A percentile compares a stretch with the other conserved stretches of the same genome.
phyloP scores from a whole-genome alignment of 1,140 invertebrate genomes.

The Panulirus ornatus region DNA sequence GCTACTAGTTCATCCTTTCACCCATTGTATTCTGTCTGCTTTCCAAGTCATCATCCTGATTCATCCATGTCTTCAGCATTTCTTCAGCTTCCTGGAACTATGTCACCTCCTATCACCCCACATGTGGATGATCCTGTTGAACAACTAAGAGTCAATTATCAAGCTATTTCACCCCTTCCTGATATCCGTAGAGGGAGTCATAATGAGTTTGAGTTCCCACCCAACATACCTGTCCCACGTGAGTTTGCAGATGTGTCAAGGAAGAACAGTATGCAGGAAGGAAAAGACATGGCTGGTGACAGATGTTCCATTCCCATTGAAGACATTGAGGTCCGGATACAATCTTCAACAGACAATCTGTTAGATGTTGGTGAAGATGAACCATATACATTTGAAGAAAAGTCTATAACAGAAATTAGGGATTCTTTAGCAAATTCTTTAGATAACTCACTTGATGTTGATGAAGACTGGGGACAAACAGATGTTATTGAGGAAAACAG shows the following conservation, averaged over 20 bases:
- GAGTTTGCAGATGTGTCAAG: slow-evolving; percentile 84
- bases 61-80: slow-evolving; percentile 14
- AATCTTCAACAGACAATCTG: slow-evolving; percentile 73
- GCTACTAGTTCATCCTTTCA: slow-evolving; percentile 24
- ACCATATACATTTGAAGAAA: slow-evolving; percentile 73
- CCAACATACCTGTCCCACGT: slow-evolving; percentile 84
- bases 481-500: slow-evolving; percentile 39
- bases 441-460: slow-evolving; percentile 71
- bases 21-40: not conserved
- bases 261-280: slow-evolving; percentile 63
- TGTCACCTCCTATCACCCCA: slow-evolving; percentile 34
- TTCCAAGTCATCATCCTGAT: slow-evolving; percentile 11
- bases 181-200: slow-evolving; percentile 84
- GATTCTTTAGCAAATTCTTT: slow-evolving; percentile 71
- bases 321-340: slow-evolving; percentile 71
- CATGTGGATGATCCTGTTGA: slow-evolving; percentile 20
- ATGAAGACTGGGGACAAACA: slow-evolving; percentile 61
- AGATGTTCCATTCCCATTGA: slow-evolving; percentile 35
- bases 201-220: slow-evolving; percentile 77
- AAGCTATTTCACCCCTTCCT: slow-evolving; percentile 84
- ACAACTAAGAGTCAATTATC: slow-evolving; percentile 73
- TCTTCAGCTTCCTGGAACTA: slow-evolving; percentile 23
- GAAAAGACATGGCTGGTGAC: slow-evolving; percentile 1
- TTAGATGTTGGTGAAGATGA: slow-evolving; percentile 72
- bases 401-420: slow-evolving; percentile 73